Evolutionary conservation across 2,113 vertebrate species (phyloP), one percentile per base, ranked within the genome.

Genomic region (Melanerpes formicivorus): DNA sequence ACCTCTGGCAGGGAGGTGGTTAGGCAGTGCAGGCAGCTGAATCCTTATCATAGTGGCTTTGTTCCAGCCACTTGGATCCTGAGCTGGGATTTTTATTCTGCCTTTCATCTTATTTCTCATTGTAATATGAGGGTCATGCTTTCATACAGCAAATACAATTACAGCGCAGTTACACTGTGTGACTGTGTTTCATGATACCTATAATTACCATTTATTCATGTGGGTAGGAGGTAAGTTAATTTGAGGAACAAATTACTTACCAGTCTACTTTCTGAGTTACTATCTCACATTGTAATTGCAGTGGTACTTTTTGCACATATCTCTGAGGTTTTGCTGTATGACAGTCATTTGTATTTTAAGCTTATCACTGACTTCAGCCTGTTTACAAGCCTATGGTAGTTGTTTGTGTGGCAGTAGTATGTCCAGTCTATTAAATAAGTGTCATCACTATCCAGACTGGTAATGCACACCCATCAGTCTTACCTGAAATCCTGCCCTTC

Each of bases 71-170:
- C 82, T 50, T 84, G 58, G 62, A 88, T 87, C 65, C 81, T 58
- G 69, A 95, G 69, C 62, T 78, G 85, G 69, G 76, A 69, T 91
- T 93, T 87, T 82, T 80, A 21, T 81, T 73, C 67, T 81, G 46
- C 60, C 91, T 92, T 91, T 93, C 76, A 72, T 85, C 48, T 84
- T 34, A 55, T 81, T 91, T 93, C 59, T 91, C 69, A 65, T 26
- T 80, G 73, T 90, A 94, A 84, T 78, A 88, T 56, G 34, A 75
- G 40, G 73, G 85, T 91, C 80, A 91, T 17, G 7, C 58, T 86
- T 88, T 80, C 72, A 86, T 84, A 62, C 25, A 78, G 85, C 76
- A 91, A 90, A 86, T 90, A 78, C 90, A 96, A 96, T 93, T 93
- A 93, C 76, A 75, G 62, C 8, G 6, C 70, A 70, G 65, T 88